Base-by-base conservation (phyloP, 2,797 vertebrate genomes). In the Notolepis coatsorum region DNA sequence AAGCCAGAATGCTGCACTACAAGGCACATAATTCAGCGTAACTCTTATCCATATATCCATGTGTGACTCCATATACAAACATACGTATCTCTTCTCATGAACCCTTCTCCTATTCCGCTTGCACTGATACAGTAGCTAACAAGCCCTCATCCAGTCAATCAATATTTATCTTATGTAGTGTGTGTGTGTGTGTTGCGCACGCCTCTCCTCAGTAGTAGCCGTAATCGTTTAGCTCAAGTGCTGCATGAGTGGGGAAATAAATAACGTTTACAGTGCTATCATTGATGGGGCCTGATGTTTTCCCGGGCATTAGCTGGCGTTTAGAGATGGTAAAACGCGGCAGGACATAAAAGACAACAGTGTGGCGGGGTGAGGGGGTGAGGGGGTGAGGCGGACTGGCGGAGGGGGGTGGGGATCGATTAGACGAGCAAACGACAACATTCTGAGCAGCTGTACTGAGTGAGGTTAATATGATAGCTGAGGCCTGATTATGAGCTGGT, bases 161-260 rank as follows among this genome's bases (percentile, higher is more conserved):
- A 90, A 89, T 90, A 89, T 90, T 88, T 89, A 91, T 92, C 84
- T 88, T 83, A 87, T 89, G 86, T 63, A 87, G 82, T 68, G 79
- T 47, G 81, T 78, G 46, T 8, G 61, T 86, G 82, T 68, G 79
- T 47, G 81, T 78, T 42, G 12, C 18, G 24, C 61, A 21, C 35
- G 21, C 33, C 8, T 71, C 80, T 86, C 77, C 80, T 89, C 62
- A 79, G 84, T 15, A 27, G 15, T 76, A 73, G 84, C 79, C 75
- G 73, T 88, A 89, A 87, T 87, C 87, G 79, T 86, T 88, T 88
- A 88, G 82, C 83, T 84, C 85, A 82, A 90, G 90, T 89, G 89
- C 84, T 85, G 88, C 87, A 87, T 85, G 87, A 88, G 84, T 85
- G 88, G 84, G n/a, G 82, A 87, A 88, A 88, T 89, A 90, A 89